phyloP scores from a whole-genome alignment of 1,140 invertebrate species.

The Myzus persicae region DNA sequence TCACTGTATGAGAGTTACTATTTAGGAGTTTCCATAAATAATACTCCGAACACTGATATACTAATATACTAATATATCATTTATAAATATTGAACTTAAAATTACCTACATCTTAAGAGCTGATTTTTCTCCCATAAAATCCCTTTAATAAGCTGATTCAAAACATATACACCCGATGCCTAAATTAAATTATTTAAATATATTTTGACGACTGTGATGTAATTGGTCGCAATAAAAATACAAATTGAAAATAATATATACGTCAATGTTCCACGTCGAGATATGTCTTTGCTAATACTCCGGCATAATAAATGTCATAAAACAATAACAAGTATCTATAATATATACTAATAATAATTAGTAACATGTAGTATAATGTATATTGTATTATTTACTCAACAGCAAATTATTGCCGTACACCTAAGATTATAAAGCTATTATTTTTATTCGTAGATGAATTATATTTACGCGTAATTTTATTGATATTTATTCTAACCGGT shows the following conservation, averaged over 20 bases:
- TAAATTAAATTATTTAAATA: background rate
- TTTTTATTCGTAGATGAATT: background rate
- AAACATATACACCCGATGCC: background rate
- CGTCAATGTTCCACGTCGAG: background rate
- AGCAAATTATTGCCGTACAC: background rate
- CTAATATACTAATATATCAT: background rate
- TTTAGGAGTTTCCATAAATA: conserved; percentile 16
- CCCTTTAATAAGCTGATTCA: background rate
- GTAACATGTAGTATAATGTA: background rate
- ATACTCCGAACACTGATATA: background rate
- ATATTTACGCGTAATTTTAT: background rate
- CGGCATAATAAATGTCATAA: background rate
- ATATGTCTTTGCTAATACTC: background rate
- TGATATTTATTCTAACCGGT: background rate
- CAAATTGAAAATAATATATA: background rate
- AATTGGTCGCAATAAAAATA: background rate
- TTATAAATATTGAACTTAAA: background rate
- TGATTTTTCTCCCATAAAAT: background rate
- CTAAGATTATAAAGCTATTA: background rate
- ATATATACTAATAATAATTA: background rate
- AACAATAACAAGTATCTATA: too few species aligned
- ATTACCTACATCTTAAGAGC: background rate
- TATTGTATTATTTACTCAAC: background rate
- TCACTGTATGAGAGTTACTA: background rate
- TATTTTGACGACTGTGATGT: background rate